These are phyloP conservation scores for Chaenocephalus aceratus DNA, from an alignment of 2,113 vertebrate genomes.

Conservation along the genomic window DNA sequence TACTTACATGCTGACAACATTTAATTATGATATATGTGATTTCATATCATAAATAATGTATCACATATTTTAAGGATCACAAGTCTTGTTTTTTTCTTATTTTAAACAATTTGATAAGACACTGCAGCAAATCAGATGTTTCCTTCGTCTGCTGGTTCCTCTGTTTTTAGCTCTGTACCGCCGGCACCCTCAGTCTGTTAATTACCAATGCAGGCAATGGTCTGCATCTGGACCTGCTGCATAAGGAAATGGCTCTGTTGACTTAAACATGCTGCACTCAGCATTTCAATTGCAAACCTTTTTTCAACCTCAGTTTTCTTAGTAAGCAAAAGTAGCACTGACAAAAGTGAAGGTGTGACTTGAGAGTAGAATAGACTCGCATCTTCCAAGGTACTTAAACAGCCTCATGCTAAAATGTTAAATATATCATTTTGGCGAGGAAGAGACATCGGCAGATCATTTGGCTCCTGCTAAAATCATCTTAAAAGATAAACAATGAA, in stretches of 20 bases:
- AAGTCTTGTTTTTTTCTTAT: constrained; percentile 10
- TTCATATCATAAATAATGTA: no score
- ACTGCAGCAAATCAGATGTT: constrained; percentile 23
- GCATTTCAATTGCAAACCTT: constrained; percentile 33
- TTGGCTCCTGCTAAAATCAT: no score
- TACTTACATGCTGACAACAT: constrained; percentile 13
- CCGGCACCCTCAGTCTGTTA: constrained; percentile 43
- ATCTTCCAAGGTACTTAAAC: no score
- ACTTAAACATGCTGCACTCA: constrained; percentile 46
- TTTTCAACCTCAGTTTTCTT: no score
- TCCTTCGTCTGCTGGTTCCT: constrained; percentile 11
- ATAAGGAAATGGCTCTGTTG: constrained; percentile 48
- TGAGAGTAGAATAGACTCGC: no score
- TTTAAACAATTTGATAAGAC: constrained; percentile 10
- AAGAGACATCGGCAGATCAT: no score
- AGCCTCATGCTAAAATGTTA: no score
- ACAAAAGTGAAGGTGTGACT: no score
- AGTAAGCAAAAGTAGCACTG: no score
- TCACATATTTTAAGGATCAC: not conserved
- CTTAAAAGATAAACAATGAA: no score
- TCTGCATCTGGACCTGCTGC: constrained; percentile 61
- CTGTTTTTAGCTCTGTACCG: constrained; percentile 43
- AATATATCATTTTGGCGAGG: no score
- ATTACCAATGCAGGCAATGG: constrained; percentile 51
- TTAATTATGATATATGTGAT: constrained; percentile 9